Percentiles rank a stretch among this genome's conserved stretches.
phyloP scores from a whole-genome alignment of 2,888 invertebrate genomes.

The Acanthococcus lagerstroemiae region DNA sequence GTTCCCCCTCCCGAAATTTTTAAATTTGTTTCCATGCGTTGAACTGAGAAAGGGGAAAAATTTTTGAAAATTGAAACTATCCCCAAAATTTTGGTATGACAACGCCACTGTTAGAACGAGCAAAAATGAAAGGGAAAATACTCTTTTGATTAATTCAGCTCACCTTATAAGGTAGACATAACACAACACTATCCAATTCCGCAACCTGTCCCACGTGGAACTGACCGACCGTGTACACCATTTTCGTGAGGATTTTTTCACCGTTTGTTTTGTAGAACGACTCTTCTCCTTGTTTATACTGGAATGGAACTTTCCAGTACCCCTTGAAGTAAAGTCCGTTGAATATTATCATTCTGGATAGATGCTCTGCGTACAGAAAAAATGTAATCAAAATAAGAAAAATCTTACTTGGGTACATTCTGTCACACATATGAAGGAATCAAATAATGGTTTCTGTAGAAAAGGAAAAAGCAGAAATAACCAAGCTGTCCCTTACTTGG shows the following conservation, averaged over 20 bases:
- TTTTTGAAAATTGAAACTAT: no score
- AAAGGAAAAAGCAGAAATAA: neutral
- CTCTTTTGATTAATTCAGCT: no score
- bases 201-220: slow-evolving; percentile 37
- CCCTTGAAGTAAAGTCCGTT: slow-evolving; percentile 40
- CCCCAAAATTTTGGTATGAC: no score
- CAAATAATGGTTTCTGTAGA: neutral
- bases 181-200: slow-evolving; percentile 36
- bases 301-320: slow-evolving; percentile 38
- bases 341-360: slow-evolving; percentile 39
- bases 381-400: no score
- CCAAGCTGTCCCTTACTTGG: neutral
- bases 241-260: slow-evolving; percentile 34
- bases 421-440: neutral
- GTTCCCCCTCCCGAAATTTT: no score
- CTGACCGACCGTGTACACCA: slow-evolving; percentile 36
- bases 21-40: no score
- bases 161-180: slow-evolving; percentile 39
- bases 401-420: no score
- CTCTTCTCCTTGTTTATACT: slow-evolving; percentile 31
- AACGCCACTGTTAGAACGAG: no score
- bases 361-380: slow-evolving; percentile 6
- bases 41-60: no score
- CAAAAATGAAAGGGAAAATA: no score
- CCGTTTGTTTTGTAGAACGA: slow-evolving; percentile 35